Evolutionary conservation across 2,888 invertebrate species (phyloP).

Genomic region (Phyto melanocephala): DNA sequence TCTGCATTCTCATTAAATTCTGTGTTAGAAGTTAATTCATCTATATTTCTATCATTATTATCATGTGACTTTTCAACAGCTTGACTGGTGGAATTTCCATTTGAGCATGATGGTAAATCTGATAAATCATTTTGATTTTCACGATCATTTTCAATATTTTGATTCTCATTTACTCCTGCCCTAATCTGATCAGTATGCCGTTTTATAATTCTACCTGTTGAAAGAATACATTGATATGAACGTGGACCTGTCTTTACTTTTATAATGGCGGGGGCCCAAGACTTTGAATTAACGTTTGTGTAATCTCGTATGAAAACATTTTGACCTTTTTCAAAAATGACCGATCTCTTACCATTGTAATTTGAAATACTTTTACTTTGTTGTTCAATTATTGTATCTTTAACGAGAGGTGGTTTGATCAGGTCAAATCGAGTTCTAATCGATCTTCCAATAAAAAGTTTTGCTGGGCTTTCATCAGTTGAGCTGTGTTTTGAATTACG

Average conservation of each 20-base stretch:
- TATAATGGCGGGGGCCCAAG: too few relatives aligned
- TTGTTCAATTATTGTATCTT: too few relatives aligned
- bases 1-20: background rate
- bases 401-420: background rate
- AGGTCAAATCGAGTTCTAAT: conserved; percentile 16
- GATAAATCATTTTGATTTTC: background rate
- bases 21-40: background rate
- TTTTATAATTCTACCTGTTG: too few relatives aligned
- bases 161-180: too few relatives aligned
- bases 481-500: conserved; percentile 6
- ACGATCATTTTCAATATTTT: background rate
- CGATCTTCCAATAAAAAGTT: conserved; percentile 2
- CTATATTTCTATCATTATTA: background rate
- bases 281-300: background rate
- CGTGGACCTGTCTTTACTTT: background rate
- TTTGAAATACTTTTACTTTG: too few relatives aligned
- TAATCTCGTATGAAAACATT: background rate
- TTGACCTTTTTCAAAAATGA: background rate
- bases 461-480: background rate
- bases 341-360: background rate
- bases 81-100: background rate
- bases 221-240: too few relatives aligned
- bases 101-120: conserved; percentile 2
- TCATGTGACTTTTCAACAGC: background rate
- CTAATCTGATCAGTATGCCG: background rate